phyloP scores from a whole-genome alignment of 2,797 vertebrate species.

The Pristis pectinata region DNA sequence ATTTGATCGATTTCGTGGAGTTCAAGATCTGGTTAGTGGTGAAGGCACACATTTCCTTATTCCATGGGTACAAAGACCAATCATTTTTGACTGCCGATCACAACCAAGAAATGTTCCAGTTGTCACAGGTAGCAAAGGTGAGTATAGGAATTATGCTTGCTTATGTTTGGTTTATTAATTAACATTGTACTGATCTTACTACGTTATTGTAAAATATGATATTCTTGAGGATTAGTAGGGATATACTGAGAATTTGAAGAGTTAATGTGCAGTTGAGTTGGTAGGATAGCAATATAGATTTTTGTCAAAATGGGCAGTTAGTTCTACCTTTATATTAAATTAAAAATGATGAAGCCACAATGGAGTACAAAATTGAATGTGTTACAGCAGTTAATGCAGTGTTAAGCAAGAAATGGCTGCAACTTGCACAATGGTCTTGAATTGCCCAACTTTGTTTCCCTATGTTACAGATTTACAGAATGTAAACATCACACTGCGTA shows the following conservation, averaged over 20 bases:
- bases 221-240: no score
- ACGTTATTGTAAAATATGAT: no score
- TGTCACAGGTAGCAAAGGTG: constrained; percentile 97
- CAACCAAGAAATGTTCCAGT: constrained; percentile 90
- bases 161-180: no score
- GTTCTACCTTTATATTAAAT: not conserved
- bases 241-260: not conserved
- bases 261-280: not conserved
- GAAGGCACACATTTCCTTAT: constrained; percentile 95
- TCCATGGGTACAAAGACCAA: constrained; percentile 94
- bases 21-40: constrained; percentile 76
- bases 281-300: not conserved
- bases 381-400: not conserved
- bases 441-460: not conserved
- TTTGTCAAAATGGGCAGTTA: not conserved
- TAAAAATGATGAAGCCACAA: not conserved
- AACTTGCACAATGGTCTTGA: not conserved
- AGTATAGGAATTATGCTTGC: constrained; percentile 20
- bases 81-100: constrained; percentile 91
- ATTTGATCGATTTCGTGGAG: constrained; percentile 86
- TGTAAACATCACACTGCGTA: constrained; percentile 92
- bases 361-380: not conserved
- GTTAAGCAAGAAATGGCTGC: not conserved
- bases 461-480: constrained; percentile 82
- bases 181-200: no score